Conservation (phyloP, 2,888 invertebrate genomes). For the Yponomeuta plumbellus region DNA sequence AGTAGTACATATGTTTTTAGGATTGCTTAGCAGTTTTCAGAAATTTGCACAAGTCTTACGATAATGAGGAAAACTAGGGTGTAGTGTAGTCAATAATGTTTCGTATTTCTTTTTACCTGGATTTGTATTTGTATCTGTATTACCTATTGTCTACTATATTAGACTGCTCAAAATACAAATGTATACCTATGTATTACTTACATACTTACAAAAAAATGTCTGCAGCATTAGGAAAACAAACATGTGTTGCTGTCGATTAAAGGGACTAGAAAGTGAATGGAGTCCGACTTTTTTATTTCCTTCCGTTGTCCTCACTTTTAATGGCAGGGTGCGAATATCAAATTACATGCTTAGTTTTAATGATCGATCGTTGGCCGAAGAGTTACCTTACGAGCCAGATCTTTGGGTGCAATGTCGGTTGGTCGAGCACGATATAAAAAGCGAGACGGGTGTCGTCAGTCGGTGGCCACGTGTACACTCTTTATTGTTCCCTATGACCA, state of each 20-base stretch:
- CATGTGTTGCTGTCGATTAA: slow-evolving; percentile 60
- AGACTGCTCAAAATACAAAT: no score
- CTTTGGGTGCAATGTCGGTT: slow-evolving; percentile 33
- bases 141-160: no score
- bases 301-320: slow-evolving; percentile 71
- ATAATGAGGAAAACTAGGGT: no score
- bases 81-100: no score
- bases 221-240: slow-evolving; percentile 19
- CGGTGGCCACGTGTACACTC: slow-evolving; percentile 70
- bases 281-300: slow-evolving; percentile 68
- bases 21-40: no score
- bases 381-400: slow-evolving; percentile 18
- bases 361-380: slow-evolving; percentile 19
- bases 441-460: slow-evolving; percentile 47
- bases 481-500: slow-evolving; percentile 65
- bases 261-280: slow-evolving; percentile 63
- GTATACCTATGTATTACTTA: no score
- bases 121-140: no score
- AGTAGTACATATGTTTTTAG: no score
- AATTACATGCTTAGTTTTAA: slow-evolving; percentile 44
- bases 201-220: no score
- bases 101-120: no score
- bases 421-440: slow-evolving; percentile 28
- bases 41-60: no score
- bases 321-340: slow-evolving; percentile 67